Base-by-base conservation (phyloP, 2,797 vertebrate genomes). In the Microctenopoma stevenorrisi region DNA sequence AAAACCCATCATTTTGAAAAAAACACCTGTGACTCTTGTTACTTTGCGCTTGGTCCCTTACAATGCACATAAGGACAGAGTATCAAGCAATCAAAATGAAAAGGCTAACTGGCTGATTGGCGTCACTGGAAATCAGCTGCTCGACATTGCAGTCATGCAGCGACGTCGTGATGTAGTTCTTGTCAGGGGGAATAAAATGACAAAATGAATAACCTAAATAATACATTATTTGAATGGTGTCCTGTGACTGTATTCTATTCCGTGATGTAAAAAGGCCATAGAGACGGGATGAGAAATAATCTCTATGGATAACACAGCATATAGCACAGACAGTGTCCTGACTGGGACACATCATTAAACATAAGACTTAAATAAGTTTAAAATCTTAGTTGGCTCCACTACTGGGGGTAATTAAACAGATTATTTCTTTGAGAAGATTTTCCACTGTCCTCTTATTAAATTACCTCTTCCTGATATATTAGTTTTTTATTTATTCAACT, bases 391-490 rank as follows among this genome's bases (percentile, higher is more conserved):
- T 86, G 72, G 53, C 35, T 72, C 38, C 61, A 66, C 62, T 43
- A 4, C 78, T 68, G 72, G 70, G 69, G 68, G 28, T 66, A 78
- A 84, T 83, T 78, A 70, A 73, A 88, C 57, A 74, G 71, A 81
- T 55, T 6, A 49, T 74, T 78, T 60, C 10, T 78, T 58, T 52
- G 38, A 80, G 64, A 28, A 79, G 26, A 40, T 25, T 76, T 81
- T 78, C 35, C 26, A 72, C 30, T 18, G 35, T 42, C 46, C 56
- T 68, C 18, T 40, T 53, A 56, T 64, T 53, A 30, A 13, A 9
- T 56, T 64, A 54, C 61, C 33, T 74, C 46, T 37, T 25, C 2
- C 48, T 60, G 15, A 51, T 68, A 66, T 51, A 43, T 76, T 64
- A 63, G 28, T 65, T 62, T 81, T 16, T 66, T 55, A 67, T 78